These are phyloP conservation scores for Hydra vulgaris DNA, from an alignment of 30 jellyfish, hydroid and myxozoan species.

Conservation along the genomic window DNA sequence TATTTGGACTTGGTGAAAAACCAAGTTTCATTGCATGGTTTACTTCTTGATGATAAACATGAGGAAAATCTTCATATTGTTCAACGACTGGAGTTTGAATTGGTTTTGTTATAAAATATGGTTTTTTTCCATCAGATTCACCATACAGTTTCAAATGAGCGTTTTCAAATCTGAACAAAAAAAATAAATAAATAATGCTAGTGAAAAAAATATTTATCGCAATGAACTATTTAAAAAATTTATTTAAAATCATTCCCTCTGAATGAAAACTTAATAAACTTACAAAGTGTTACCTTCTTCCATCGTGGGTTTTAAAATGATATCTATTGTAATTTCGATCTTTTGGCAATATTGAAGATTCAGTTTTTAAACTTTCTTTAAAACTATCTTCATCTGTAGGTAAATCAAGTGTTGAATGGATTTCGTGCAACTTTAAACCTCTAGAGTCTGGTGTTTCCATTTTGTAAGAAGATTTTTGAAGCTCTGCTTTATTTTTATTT, in stretches of 20 bases:
- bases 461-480: not conserved
- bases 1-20: not conserved
- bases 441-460: not conserved
- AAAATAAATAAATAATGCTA: no score
- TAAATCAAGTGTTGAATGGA: not conserved
- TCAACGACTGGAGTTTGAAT: not conserved
- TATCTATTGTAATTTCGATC: not conserved
- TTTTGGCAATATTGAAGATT: not conserved
- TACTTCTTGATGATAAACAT: not conserved
- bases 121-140: not conserved
- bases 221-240: no score
- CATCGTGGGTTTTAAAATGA: not conserved
- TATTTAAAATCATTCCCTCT: no score
- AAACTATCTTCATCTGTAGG: not conserved
- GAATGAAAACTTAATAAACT: not conserved
- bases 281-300: conserved; percentile 11
- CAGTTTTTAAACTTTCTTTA: not conserved
- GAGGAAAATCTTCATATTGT: not conserved
- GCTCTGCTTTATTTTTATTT: not conserved
- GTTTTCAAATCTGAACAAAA: not conserved
- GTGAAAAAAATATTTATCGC: no score
- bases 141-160: not conserved
- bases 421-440: not conserved
- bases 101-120: not conserved
- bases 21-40: not conserved